Base-by-base conservation (phyloP, 2,888 invertebrate genomes). In the Heliconius ismenius region DNA sequence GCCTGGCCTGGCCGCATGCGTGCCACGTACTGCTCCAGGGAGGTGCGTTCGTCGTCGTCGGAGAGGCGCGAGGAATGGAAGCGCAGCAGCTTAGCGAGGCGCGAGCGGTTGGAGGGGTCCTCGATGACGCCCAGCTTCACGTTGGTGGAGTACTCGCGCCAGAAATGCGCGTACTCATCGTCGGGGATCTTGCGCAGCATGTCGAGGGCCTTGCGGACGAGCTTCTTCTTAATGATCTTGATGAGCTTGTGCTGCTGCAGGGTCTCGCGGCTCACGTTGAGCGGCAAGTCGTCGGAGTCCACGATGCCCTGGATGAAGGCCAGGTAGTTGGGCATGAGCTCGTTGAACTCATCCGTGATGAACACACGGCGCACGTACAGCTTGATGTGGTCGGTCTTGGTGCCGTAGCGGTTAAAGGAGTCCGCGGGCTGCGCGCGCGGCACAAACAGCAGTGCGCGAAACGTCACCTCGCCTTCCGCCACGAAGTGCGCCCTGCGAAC, bases 71-170 rank as follows among this genome's bases (percentile, higher is more conserved):
- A 99, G 4, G 98, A 97, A 82, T 96, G 95, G 96, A 99, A 99
- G 83, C 97, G 96, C 82, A 99, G 95, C 78, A 99, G 95, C 93
- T 99, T 99, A 79, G 99, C 98, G 75, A 99, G 95, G 75, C 99
- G 96, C 70, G 98, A 98, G 79, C 99, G 96, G 95, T 99, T 99
- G 84, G 98, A 96, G 63, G 99, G 97, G 94, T 99, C 99, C 94
- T 99, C 99, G 95, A 99, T 98, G 32, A 99, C 96, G 78, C 99
- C 99, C 83, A 99, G 95, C 92, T 99, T 99, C 83, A 99, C 96
- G 92, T 99, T 99, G 80, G 99, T 99, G 77, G 98, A 98, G 94
- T 98, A 99, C 94, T 99, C 99, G 91, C 98, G 98, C 99, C 99
- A 99, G 96, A 99, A 99, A 85, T 96, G 96, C 36, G 97, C 96